phyloP scores from a whole-genome alignment of 2,113 vertebrate genomes.

The Pelodiscus sinensis region DNA sequence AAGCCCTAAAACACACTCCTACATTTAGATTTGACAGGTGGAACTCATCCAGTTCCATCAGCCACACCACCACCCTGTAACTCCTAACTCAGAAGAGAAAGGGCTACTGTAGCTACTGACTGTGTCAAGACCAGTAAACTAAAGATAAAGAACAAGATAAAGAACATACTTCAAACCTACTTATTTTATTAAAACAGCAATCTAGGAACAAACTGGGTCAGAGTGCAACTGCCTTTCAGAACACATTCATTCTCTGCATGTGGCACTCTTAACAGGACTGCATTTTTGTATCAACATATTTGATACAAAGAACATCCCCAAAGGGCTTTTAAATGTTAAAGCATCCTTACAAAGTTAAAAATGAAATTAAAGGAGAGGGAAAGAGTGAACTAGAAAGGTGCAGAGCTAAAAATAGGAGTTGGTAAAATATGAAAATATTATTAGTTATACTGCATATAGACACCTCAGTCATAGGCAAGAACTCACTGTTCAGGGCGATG shows the following conservation, averaged over 20 bases:
- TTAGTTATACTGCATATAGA: background rate
- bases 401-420: rapidly evolving
- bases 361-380: background rate
- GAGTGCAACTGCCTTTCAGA: rapidly evolving
- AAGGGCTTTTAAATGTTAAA: rapidly evolving
- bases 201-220: background rate
- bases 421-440: rapidly evolving
- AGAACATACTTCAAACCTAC: background rate
- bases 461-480: background rate
- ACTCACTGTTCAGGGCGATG: too few relatives aligned
- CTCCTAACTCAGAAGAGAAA: background rate
- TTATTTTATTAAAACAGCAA: background rate
- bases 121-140: background rate
- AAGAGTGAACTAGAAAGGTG: background rate
- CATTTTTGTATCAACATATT: background rate
- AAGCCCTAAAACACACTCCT: background rate
- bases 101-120: background rate
- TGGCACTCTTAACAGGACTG: rapidly evolving
- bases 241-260: rapidly evolving
- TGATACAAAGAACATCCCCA: background rate
- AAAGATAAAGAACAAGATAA: background rate
- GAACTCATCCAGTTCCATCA: background rate
- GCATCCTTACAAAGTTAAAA: background rate
- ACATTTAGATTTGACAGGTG: too few relatives aligned
- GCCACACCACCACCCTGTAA: background rate